These are phyloP conservation scores for Brachyhypopomus occidentalis DNA, from an alignment of 2,113 vertebrate genomes.

Conservation along the genomic window DNA sequence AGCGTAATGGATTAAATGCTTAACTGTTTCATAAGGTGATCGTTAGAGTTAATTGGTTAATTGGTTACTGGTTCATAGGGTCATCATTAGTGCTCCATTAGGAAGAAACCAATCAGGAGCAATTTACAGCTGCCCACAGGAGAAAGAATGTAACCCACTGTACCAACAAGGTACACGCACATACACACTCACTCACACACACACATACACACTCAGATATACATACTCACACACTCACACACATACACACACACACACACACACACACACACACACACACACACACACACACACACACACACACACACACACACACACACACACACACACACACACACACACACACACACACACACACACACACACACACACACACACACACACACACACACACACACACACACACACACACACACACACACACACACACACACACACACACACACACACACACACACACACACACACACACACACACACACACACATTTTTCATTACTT, in stretches of 20 bases:
- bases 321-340: conserved; percentile 12
- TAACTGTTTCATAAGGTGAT: background rate
- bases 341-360: no score
- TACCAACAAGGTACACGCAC: conserved; percentile 5
- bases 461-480: background rate
- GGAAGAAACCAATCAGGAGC: background rate
- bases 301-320: conserved; percentile 26
- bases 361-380: no score
- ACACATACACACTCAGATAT: no score
- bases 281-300: conserved; percentile 36
- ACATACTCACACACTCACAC: conserved; percentile 12
- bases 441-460: background rate
- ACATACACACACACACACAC: conserved; percentile 4
- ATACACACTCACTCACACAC: conserved; percentile 12
- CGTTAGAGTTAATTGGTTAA: background rate
- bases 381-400: no score
- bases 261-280: background rate
- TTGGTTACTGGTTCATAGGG: conserved; percentile 16
- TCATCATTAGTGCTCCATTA: conserved; percentile 38
- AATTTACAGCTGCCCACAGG: conserved; percentile 25
- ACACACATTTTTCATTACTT: background rate
- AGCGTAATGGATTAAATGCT: background rate
- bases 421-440: background rate
- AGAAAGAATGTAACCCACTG: background rate
- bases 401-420: background rate